Evolutionary conservation across 2,888 invertebrate genomes (phyloP).

Genomic region (Coelopa pilipes): DNA sequence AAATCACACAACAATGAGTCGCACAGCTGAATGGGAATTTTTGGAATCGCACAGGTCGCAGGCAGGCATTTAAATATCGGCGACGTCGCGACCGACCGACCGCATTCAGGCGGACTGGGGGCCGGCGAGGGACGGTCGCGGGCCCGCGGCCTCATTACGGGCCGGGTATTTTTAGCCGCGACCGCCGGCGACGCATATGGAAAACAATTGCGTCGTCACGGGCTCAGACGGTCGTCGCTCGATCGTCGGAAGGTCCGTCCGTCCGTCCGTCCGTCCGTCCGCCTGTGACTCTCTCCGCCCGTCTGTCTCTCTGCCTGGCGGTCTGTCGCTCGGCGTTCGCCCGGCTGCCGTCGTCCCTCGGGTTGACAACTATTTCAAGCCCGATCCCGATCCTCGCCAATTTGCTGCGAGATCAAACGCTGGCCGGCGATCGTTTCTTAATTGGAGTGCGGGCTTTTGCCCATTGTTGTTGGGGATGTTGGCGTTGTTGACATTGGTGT

Average conservation of each 20-base stretch:
- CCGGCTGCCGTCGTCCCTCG: conserved; percentile 42
- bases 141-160: background rate
- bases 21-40: conserved; percentile 15
- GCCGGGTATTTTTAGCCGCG: conserved; percentile 17
- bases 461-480: conserved; percentile 2
- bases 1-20: background rate
- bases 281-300: no score
- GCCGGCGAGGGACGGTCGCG: background rate
- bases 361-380: conserved; percentile 57
- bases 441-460: conserved; percentile 17
- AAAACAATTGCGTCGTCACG: conserved; percentile 55
- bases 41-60: conserved; percentile 23
- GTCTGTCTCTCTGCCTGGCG: no score
- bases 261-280: no score
- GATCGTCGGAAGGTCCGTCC: no score
- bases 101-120: conserved; percentile 15
- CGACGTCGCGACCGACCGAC: background rate
- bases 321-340: conserved; percentile 32
- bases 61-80: conserved; percentile 33
- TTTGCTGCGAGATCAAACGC: conserved; percentile 45
- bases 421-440: conserved; percentile 38
- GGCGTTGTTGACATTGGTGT: background rate
- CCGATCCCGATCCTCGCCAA: conserved; percentile 40
- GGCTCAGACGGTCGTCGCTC: no score
- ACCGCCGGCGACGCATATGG: conserved; percentile 48